Evolutionary conservation across 2,797 vertebrate genomes (phyloP), one percentile per base, ranked within the genome.

Genomic region (Xenopus petersii): DNA sequence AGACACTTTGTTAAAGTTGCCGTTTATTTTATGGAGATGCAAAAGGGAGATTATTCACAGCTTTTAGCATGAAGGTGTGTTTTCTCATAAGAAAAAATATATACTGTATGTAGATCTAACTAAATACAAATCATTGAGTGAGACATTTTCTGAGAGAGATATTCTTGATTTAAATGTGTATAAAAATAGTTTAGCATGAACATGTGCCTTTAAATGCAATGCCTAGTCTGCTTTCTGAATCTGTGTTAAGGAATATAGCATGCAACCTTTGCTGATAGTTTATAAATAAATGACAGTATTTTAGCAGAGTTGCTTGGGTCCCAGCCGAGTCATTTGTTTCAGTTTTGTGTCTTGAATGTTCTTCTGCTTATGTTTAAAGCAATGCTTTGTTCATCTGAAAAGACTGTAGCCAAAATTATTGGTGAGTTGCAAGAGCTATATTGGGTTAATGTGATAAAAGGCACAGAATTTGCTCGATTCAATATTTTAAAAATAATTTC

Each of bases 261-360:
- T 76, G 71, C 85, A 84, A 73, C 77, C 80, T 86, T 82, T 88
- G 80, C 83, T 63, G 78, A 81, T 84, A 82, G 84, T 81, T 84
- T 81, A 86, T 88, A 83, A 88, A 83, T 84, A 86, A 85, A 85
- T 83, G 83, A 76, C 77, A 62, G 77, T 56, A 56, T 56, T 56
- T 56, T 56, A 56, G 54, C 7, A 8, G 54, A 56, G 54, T 5
- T 16, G 13, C 54, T 56, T 56, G 54, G 54, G 16, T 56, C 54
- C 16, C 54, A 3, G n/a, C 54, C 17, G 16, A 16, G 49, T 12
- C 11, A 51, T 51, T 51, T 51, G 49, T 51, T 51, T 51, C 11
- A 51, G 36, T 42, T 42, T 42, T 21, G 3, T 42, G 4, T 42
- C 36, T 51, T 12, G 49, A 10, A 1, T 51, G 9, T 42, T 42